Percentiles rank a stretch among this genome's conserved stretches.
These are phyloP conservation scores for Ploceus nigricollis DNA, from an alignment of 2,113 vertebrate species.

Conservation along the genomic window DNA sequence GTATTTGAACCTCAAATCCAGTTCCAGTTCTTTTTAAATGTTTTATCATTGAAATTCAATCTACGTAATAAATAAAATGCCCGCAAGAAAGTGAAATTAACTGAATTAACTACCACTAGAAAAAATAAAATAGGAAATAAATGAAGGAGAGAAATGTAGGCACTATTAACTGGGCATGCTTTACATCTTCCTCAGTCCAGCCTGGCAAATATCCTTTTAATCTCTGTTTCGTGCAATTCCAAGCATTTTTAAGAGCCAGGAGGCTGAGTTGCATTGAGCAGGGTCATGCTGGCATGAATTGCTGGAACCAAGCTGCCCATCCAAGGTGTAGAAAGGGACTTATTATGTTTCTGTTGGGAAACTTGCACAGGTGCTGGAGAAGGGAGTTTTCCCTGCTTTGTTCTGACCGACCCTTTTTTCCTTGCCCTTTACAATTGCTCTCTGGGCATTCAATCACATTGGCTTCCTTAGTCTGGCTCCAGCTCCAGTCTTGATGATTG, in stretches of 20 bases:
- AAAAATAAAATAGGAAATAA: background rate
- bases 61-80: background rate
- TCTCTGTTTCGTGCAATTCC: background rate
- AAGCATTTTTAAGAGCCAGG: background rate
- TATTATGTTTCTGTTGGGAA: background rate
- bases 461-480: background rate
- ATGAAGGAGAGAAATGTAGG: background rate
- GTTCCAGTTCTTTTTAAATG: background rate
- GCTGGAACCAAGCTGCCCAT: background rate
- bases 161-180: background rate
- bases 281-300: background rate
- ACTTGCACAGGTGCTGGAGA: background rate
- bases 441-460: fast-evolving
- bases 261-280: background rate
- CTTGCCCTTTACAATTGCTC: background rate
- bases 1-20: constrained; percentile 7
- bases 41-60: constrained; percentile 28
- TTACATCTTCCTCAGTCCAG: background rate
- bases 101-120: background rate
- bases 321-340: background rate
- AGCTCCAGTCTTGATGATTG: background rate
- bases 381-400: background rate
- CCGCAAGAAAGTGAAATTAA: constrained; percentile 7
- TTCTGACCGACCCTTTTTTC: background rate
- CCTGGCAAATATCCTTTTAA: constrained; percentile 4